These are phyloP conservation scores for Scaptomyza flava DNA, from an alignment of 2,888 invertebrate genomes.

Conservation along the genomic window DNA sequence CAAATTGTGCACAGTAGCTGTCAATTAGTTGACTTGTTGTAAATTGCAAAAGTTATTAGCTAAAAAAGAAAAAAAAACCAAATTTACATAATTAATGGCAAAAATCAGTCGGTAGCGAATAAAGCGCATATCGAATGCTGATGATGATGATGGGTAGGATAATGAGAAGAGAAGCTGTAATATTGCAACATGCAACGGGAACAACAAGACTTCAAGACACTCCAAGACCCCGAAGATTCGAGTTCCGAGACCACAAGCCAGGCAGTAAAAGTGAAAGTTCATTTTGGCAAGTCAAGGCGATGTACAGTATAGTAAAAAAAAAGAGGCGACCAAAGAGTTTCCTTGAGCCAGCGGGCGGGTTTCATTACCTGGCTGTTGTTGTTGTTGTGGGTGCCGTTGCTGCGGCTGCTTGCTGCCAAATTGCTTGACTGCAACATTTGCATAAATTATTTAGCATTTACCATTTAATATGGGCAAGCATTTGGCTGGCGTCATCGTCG, in stretches of 20 bases:
- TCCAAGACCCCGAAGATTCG: constrained; percentile 6
- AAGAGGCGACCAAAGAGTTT: constrained; percentile 55
- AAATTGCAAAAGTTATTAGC: constrained; percentile 73
- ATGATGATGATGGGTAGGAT: constrained; percentile 7
- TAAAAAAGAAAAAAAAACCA: constrained; percentile 33
- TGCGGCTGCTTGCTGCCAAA: constrained; percentile 72
- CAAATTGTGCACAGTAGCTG: constrained; percentile 59
- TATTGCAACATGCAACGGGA: constrained; percentile 57
- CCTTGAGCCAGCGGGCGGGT: constrained; percentile 76
- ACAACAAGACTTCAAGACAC: constrained; percentile 16
- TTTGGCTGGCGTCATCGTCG: constrained; percentile 32
- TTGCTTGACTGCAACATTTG: constrained; percentile 71
- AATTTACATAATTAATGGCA: constrained; percentile 80
- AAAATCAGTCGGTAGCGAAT: constrained; percentile 48
- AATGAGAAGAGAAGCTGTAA: constrained; percentile 11
- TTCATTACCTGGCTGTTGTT: constrained; percentile 64
- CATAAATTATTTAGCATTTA: constrained; percentile 77
- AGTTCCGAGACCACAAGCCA: constrained; percentile 30
- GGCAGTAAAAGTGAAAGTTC: constrained; percentile 77
- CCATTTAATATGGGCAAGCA: constrained; percentile 74
- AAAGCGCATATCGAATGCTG: constrained; percentile 5
- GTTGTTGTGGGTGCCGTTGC: constrained; percentile 32
- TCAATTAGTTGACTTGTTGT: constrained; percentile 71
- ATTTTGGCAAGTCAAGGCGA: constrained; percentile 75
- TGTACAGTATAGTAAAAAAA: constrained; percentile 30